Base-by-base conservation (phyloP, 2,113 vertebrate species). In the Galemys pyrenaicus region DNA sequence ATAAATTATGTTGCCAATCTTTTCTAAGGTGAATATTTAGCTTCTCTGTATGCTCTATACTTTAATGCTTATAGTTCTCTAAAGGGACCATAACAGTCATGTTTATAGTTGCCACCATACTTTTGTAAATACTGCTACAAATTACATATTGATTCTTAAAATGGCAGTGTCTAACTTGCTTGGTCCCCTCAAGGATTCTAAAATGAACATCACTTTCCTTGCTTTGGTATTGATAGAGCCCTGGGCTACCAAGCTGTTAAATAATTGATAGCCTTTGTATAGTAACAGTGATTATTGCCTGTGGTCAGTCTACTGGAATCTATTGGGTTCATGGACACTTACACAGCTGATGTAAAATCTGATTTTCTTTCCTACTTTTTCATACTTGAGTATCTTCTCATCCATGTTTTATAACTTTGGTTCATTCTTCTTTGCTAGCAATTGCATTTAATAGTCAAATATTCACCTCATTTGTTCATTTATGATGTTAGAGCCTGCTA, bases 301-400 rank as follows among this genome's bases (percentile, higher is more conserved):
- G 68, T 89, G 8, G 16, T 89, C 49, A n/a, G 49, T 84, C 64
- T 73, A 1, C 51, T 89, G 67, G 32, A 12, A 26, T 15, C n/a
- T 79, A 35, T 88, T 84, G 15, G 41, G 15, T 26, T 60, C 20
- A 16, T 62, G 73, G 39, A 28, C 46, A 13, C 39, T 86, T 86
- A 49, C 35, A n/a, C 32, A 81, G 68, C 11, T 71, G 44, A 92
- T 30, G 58, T 46, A 75, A 89, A 75, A 39, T 81, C 19, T n/a
- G 7, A 39, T 74, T 60, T 86, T 71, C 44, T 41, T 91, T 75
- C 9, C 22, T 44, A 12, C 62, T 56, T 86, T 94, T 94, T 94
- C 58, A 68, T 75, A 60, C 5, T 68, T 89, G 65, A 81, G 17
- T 92, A 64, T 89, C 35, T 84, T 92, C n/a, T 73, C 41, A 89